Evolutionary conservation across 2,797 vertebrate genomes (phyloP).

Genomic region (Sparus aurata): DNA sequence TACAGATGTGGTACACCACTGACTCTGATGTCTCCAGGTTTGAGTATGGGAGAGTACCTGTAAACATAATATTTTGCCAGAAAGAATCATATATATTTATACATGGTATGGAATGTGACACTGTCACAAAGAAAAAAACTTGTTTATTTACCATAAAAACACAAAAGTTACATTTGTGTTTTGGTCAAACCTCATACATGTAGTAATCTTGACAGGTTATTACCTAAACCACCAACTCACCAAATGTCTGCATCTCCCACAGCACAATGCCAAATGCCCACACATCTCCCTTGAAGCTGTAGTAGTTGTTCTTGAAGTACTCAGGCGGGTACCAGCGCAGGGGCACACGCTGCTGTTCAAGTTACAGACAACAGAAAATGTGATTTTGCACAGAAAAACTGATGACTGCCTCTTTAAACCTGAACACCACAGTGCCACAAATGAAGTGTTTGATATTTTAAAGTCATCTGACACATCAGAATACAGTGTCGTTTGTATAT

Average conservation of each 20-base stretch:
- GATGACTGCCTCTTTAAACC: neutral
- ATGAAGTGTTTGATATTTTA: neutral
- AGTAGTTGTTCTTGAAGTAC: slow-evolving; percentile 85
- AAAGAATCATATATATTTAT: neutral
- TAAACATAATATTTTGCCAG: slow-evolving; percentile 6
- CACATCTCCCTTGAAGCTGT: slow-evolving; percentile 86
- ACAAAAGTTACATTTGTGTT: neutral
- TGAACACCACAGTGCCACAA: no score
- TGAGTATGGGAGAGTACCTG: slow-evolving; percentile 82
- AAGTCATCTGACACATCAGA: neutral
- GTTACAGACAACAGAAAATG: slow-evolving; percentile 9
- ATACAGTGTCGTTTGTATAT: neutral
- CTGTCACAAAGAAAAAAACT: neutral
- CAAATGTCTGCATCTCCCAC: slow-evolving; percentile 87
- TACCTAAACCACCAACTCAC: slow-evolving; percentile 63
- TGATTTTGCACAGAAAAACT: neutral
- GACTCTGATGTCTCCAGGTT: slow-evolving; percentile 79
- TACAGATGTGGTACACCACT: slow-evolving; percentile 83
- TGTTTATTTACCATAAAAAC: neutral
- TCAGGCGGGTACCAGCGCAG: slow-evolving; percentile 88
- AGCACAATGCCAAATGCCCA: slow-evolving; percentile 86
- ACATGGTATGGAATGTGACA: neutral
- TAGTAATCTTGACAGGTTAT: neutral
- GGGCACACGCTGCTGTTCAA: slow-evolving; percentile 78
- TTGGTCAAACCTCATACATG: neutral